phyloP scores from a whole-genome alignment of 1,140 invertebrate genomes.

The Meloidogyne hapla region DNA sequence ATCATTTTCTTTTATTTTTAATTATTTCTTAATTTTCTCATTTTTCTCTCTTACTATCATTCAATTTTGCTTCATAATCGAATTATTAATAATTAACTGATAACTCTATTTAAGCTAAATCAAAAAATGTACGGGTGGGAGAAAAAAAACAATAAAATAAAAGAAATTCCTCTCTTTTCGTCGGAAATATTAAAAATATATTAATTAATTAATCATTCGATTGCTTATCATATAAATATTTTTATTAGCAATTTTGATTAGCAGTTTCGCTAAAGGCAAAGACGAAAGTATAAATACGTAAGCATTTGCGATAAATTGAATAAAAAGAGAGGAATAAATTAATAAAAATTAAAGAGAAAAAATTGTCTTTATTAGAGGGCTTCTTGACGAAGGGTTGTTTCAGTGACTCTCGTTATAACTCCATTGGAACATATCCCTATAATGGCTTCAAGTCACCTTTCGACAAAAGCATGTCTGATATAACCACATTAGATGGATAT shows the following conservation, averaged over 20 bases:
- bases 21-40: too few relatives aligned
- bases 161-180: neutral
- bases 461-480: too few relatives aligned
- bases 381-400: too few relatives aligned
- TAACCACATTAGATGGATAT: too few relatives aligned
- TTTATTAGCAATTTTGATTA: neutral
- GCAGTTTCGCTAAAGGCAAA: neutral
- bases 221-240: neutral
- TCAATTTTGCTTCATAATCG: too few relatives aligned
- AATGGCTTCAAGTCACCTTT: too few relatives aligned
- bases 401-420: too few relatives aligned
- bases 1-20: too few relatives aligned
- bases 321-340: neutral
- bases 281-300: conserved; percentile 1
- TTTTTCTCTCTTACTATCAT: too few relatives aligned
- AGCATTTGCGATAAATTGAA: neutral
- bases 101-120: neutral
- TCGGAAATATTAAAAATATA: neutral
- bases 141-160: neutral
- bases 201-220: conserved; percentile 6
- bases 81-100: neutral
- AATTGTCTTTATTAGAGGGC: too few relatives aligned
- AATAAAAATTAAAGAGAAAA: neutral
- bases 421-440: too few relatives aligned
- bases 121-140: neutral